Conservation (phyloP, 2,888 invertebrate species). For the Xestia c-nigrum region DNA sequence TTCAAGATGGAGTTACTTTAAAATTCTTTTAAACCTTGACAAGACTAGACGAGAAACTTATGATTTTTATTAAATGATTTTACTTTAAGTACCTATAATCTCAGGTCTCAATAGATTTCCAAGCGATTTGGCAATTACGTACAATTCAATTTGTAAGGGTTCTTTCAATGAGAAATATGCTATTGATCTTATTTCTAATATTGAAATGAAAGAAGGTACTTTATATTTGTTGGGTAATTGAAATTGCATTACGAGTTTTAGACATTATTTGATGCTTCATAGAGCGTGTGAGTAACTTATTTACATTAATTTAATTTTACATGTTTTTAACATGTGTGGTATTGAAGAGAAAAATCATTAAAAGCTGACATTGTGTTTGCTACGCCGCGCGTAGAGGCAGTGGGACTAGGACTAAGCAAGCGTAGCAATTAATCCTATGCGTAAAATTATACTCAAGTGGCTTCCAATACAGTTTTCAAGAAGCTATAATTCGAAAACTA, state of each 20-base stretch:
- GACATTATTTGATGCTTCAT: conserved; percentile 13
- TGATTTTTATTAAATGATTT: conserved; percentile 26
- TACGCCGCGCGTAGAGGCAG: conserved; percentile 4
- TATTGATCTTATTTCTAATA: conserved; percentile 18
- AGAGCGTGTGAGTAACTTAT: background rate
- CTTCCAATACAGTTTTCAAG: too few species aligned
- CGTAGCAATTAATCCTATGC: background rate
- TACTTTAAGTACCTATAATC: conserved; percentile 35
- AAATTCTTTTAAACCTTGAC: background rate
- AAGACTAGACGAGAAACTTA: background rate
- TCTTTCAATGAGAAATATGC: conserved; percentile 39
- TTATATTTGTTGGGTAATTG: background rate
- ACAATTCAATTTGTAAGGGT: conserved; percentile 46
- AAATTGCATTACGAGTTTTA: background rate
- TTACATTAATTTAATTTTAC: background rate
- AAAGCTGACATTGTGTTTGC: background rate
- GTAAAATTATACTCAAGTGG: background rate
- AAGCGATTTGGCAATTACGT: conserved; percentile 58
- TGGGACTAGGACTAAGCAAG: background rate
- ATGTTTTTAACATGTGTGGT: background rate
- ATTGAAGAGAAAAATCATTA: background rate
- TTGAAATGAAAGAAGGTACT: background rate
- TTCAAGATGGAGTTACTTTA: background rate
- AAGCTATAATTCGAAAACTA: too few species aligned
- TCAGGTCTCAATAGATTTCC: conserved; percentile 56